phyloP scores from a whole-genome alignment of 2,113 vertebrate genomes.

The Myodes glareolus region DNA sequence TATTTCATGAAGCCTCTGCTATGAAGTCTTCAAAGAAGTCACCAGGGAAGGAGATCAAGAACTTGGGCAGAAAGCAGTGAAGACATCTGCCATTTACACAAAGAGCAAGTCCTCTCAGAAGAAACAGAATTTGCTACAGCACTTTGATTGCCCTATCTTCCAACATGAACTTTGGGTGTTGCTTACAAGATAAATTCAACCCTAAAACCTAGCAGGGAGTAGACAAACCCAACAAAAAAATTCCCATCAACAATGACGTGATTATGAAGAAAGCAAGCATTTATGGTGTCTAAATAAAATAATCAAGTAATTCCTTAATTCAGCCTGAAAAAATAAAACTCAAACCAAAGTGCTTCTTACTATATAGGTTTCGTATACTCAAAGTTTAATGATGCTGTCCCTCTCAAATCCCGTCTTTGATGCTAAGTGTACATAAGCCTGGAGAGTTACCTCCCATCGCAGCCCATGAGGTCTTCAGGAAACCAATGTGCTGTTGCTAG shows the following conservation, averaged over 20 bases:
- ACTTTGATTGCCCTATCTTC: neutral
- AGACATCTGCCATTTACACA: neutral
- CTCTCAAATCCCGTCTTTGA: neutral
- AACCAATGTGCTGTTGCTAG: neutral
- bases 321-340: neutral
- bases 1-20: neutral
- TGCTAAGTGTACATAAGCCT: neutral
- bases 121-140: neutral
- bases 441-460: neutral
- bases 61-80: neutral
- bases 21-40: neutral
- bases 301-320: conserved; percentile 11
- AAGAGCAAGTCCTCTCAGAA: neutral
- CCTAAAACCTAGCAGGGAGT: conserved; percentile 9
- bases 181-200: neutral
- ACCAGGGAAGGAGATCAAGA: neutral
- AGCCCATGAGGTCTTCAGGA: neutral
- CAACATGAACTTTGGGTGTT: neutral
- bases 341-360: neutral
- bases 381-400: neutral
- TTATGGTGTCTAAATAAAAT: neutral
- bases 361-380: neutral
- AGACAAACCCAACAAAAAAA: neutral
- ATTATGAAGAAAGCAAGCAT: neutral
- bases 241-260: neutral